A percentile compares a stretch with the other conserved stretches of the same genome.
phyloP scores from a whole-genome alignment of 2,888 invertebrate genomes.

The Caenorhabditis drosophilae region DNA sequence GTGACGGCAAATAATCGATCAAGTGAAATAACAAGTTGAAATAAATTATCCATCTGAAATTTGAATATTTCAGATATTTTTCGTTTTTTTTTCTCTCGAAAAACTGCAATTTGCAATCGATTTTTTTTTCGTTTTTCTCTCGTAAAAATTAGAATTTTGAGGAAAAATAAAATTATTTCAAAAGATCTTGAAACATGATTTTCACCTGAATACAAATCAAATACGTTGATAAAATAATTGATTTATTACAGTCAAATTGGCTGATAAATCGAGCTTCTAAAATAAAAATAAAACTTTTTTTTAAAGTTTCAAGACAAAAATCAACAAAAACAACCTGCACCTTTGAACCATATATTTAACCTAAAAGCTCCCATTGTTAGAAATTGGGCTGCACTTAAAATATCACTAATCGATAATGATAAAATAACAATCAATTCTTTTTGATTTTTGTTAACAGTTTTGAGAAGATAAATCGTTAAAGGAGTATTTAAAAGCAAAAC shows the following conservation, averaged over 20 bases:
- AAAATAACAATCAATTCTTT: slow-evolving; percentile 31
- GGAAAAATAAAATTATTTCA: no score
- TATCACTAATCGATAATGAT: slow-evolving; percentile 21
- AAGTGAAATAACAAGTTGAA: slow-evolving; percentile 10
- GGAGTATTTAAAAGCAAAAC: slow-evolving; percentile 23
- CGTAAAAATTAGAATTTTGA: no score
- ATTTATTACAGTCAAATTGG: no score
- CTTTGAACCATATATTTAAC: slow-evolving; percentile 21
- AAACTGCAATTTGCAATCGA: no score
- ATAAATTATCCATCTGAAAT: slow-evolving; percentile 29
- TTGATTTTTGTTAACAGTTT: slow-evolving; percentile 22
- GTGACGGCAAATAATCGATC: slow-evolving; percentile 22
- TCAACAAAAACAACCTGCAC: no score
- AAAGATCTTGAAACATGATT: no score
- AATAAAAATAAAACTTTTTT: no score
- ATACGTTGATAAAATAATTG: no score
- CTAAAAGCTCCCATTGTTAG: slow-evolving; percentile 22
- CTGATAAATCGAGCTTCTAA: no score
- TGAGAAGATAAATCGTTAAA: slow-evolving; percentile 17
- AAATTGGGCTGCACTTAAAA: slow-evolving; percentile 21
- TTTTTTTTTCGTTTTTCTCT: no score
- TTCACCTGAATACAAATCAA: not conserved
- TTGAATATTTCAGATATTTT: not conserved
- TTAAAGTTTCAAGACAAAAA: no score
- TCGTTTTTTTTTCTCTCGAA: no score